Evolutionary conservation across 1,140 invertebrate species (phyloP).

Genomic region (Solenopsis invicta): DNA sequence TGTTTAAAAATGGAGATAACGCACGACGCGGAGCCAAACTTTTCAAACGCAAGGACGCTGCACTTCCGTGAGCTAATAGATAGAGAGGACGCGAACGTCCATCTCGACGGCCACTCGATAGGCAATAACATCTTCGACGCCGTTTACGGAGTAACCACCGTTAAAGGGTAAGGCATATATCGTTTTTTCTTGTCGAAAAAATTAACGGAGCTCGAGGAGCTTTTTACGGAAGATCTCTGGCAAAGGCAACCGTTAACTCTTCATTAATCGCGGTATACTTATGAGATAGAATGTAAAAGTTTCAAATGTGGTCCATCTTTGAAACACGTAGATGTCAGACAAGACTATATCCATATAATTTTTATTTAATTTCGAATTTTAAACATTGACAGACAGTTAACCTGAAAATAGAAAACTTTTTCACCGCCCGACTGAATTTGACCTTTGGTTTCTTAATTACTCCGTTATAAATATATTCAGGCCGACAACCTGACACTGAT

Average conservation of each 20-base stretch:
- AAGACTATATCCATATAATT: background rate
- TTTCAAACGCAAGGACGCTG: constrained; percentile 66
- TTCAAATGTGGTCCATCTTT: background rate
- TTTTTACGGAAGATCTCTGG: background rate
- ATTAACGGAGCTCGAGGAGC: background rate
- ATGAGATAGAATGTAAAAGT: background rate
- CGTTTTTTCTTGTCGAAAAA: background rate
- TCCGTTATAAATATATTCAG: too few species aligned
- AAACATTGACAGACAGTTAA: background rate
- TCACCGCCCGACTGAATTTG: too few species aligned
- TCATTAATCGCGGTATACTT: background rate
- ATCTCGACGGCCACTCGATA: background rate
- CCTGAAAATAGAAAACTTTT: background rate
- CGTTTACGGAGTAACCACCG: constrained; percentile 65
- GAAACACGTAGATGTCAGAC: background rate
- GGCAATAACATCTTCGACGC: constrained; percentile 46
- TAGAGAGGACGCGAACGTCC: constrained; percentile 16
- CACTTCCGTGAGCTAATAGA: constrained; percentile 46
- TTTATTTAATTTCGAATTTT: background rate
- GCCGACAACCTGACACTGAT: background rate
- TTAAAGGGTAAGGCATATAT: constrained; percentile 53
- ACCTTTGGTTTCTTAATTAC: too few species aligned
- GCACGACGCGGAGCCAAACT: constrained; percentile 58
- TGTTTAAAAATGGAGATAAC: constrained; percentile 39
- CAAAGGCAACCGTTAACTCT: background rate